phyloP scores from a whole-genome alignment of 2,113 vertebrate species.

The Xenopus borealis region DNA sequence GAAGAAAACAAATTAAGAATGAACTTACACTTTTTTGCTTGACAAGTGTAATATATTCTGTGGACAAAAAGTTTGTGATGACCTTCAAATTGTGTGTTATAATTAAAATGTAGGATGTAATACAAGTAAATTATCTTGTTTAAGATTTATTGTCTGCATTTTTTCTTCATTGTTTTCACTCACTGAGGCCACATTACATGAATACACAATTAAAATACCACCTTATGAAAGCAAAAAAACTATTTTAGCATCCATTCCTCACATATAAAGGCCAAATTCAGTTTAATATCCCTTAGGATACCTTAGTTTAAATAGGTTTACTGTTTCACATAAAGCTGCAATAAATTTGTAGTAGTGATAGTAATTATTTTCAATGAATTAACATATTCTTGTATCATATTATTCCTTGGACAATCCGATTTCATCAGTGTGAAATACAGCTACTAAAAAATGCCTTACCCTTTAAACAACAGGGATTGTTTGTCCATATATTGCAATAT shows the following conservation, averaged over 20 bases:
- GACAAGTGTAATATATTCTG: too few species aligned
- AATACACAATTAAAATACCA: background rate
- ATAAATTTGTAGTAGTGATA: background rate
- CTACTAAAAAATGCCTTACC: too few species aligned
- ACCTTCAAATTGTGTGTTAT: background rate
- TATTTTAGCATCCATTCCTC: background rate
- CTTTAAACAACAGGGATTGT: too few species aligned
- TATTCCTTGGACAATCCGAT: background rate
- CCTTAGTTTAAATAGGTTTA: background rate
- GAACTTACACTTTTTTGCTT: too few species aligned
- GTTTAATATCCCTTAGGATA: background rate
- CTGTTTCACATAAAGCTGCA: background rate
- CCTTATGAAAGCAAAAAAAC: background rate
- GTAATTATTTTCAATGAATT: conserved; percentile 11
- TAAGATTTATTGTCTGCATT: background rate
- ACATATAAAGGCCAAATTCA: background rate
- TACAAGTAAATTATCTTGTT: background rate
- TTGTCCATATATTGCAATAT: too few species aligned
- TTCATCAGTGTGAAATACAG: conserved; percentile 13
- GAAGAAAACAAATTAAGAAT: too few species aligned
- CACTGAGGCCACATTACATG: background rate
- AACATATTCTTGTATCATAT: conserved; percentile 16
- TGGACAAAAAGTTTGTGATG: background rate
- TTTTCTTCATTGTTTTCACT: background rate
- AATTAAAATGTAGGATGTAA: background rate